phyloP scores from a whole-genome alignment of 2,888 invertebrate genomes.

The Pecten maximus region DNA sequence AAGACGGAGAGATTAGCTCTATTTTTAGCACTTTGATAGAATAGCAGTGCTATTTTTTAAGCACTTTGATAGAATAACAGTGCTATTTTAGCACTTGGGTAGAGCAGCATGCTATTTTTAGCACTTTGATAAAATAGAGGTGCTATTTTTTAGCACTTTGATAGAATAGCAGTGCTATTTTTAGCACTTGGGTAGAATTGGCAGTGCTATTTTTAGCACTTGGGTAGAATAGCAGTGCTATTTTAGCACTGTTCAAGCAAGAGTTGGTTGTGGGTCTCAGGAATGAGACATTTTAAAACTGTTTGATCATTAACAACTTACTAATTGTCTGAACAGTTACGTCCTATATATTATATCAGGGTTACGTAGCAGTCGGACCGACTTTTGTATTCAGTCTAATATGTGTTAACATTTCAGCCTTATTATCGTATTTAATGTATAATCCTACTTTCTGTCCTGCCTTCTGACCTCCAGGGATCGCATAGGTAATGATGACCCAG shows the following conservation, averaged over 20 bases:
- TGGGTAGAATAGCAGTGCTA: too few species aligned
- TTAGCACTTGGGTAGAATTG: too few species aligned
- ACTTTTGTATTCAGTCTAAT: background rate
- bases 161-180: background rate
- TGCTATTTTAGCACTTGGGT: background rate
- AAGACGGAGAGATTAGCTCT: background rate
- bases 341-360: background rate
- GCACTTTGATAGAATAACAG: too few species aligned
- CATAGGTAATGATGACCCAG: slow-evolving; percentile 79
- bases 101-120: too few species aligned
- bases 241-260: background rate
- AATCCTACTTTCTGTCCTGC: slow-evolving; percentile 39
- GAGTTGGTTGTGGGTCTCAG: background rate
- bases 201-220: too few species aligned
- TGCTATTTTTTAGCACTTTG: background rate
- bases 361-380: background rate
- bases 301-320: background rate
- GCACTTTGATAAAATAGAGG: too few species aligned
- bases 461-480: slow-evolving; percentile 78
- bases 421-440: slow-evolving; percentile 30
- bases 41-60: background rate
- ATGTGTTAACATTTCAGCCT: background rate
- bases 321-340: background rate
- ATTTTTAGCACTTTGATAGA: background rate
- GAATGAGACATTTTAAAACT: background rate